Evolutionary conservation across 2,113 vertebrate genomes (phyloP).

Genomic region (Xenopus borealis): DNA sequence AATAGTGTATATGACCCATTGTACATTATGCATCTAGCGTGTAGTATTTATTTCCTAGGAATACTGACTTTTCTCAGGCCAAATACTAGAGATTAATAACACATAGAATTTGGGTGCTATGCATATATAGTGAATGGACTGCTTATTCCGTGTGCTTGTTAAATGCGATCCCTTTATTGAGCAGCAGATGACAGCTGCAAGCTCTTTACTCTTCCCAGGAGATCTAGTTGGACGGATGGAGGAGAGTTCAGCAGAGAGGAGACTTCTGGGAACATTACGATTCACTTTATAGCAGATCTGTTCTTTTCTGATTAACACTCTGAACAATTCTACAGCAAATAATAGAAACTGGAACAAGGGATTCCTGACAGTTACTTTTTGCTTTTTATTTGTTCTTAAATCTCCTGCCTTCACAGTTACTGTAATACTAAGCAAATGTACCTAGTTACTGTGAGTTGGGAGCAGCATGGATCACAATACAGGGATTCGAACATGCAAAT

Average conservation of each 20-base stretch:
- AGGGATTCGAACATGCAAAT: too few species aligned
- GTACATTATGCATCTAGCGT: too few species aligned
- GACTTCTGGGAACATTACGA: background rate
- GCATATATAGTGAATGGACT: background rate
- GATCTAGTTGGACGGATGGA: background rate
- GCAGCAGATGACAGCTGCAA: background rate
- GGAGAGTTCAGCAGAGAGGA: background rate
- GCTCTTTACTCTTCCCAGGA: background rate
- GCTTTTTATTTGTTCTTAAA: too few species aligned
- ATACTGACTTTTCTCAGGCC: background rate
- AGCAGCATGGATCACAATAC: too few species aligned
- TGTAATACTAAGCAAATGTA: too few species aligned
- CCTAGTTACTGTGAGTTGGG: too few species aligned
- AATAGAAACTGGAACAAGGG: background rate
- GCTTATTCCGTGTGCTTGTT: background rate
- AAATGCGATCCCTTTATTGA: background rate
- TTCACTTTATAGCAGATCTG: slow-evolving; percentile 6
- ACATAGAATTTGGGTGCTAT: background rate
- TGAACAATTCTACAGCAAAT: background rate
- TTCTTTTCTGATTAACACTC: background rate
- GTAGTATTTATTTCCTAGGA: too few species aligned
- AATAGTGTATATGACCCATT: too few species aligned
- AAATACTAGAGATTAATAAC: background rate
- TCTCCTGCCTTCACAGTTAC: too few species aligned
- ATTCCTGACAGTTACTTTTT: background rate